Base-by-base conservation (phyloP, 2,888 invertebrate species). In the Drosophila melanosoma region DNA sequence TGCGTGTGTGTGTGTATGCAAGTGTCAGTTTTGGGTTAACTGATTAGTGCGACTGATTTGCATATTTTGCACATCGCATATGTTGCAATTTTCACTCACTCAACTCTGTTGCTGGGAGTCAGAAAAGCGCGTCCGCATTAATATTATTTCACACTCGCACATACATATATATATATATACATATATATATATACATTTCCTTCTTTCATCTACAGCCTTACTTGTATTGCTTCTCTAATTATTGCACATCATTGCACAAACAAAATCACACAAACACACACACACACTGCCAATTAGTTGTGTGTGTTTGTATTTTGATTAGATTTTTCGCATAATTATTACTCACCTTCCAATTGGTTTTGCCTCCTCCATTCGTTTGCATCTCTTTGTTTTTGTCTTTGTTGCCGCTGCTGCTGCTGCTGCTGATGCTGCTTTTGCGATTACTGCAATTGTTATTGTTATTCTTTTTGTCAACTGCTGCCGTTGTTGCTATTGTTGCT, bases 301-400 rank as follows among this genome's bases (percentile, higher is more conserved):
- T 52, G 62, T 52, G 12, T 45, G 45, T 20, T 15, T 45, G 23
- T 8, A 62, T 59, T 52, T 56, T 35, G 29, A 69, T 57, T 67
- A 38, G 38, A 49, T 48, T 33, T 67, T 67, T 48, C 36, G 36
- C 45, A 35, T 35, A 23, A 20, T 57, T 32, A 57, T 86, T 87
- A 80, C 79, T 91, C 81, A 91, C 89, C 89, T 93, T 93, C 92
- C 93, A 93, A 88, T 92, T 93, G 71, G 90, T 77, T 86, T 92
- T 93, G 75, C 91, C 81, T 29, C 91, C 81, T 32, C 81, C 91
- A 80, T 92, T 91, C 67, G 90, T 69, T 69, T 80, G 86, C 82
- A 83, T 92, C 81, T 84, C 91, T 90, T 88, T 83, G 69, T 87
- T 90, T 79, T 92, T 92, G 77, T 91, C 91, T 74, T 90, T 86